phyloP scores from a whole-genome alignment of 2,888 invertebrate species.

The Stomorhina lunata region DNA sequence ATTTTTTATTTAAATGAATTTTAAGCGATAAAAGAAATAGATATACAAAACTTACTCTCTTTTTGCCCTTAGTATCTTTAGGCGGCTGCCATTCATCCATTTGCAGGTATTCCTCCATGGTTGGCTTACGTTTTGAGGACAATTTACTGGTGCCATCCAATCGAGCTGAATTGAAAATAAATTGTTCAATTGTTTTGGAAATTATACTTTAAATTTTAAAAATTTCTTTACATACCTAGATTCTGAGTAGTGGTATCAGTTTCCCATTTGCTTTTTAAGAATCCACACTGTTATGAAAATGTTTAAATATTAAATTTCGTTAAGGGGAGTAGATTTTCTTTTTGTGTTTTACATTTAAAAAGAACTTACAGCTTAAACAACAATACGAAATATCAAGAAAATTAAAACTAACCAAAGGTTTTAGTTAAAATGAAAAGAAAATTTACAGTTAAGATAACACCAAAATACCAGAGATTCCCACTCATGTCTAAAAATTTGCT shows the following conservation, averaged over 20 bases:
- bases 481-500: background rate
- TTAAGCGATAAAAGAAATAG: constrained; percentile 11
- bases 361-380: background rate
- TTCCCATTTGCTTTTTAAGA: constrained; percentile 90
- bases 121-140: constrained; percentile 81
- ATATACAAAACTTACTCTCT: constrained; percentile 85
- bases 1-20: background rate
- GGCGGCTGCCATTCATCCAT: constrained; percentile 85
- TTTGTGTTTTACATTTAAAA: background rate
- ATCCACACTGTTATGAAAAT: constrained; percentile 73
- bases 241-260: constrained; percentile 89
- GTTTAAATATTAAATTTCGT: constrained; percentile 41
- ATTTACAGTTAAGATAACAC: background rate
- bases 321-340: background rate
- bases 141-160: constrained; percentile 94
- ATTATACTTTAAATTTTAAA: background rate
- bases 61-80: constrained; percentile 87
- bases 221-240: constrained; percentile 86
- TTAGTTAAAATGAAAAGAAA: background rate
- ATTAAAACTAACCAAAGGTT: background rate
- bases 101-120: constrained; percentile 96
- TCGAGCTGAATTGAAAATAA: constrained; percentile 86
- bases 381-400: background rate
- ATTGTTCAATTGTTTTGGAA: background rate
- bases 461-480: background rate